These are phyloP conservation scores for Corythaixoides concolor DNA, from an alignment of 2,113 vertebrate genomes.

Conservation along the genomic window DNA sequence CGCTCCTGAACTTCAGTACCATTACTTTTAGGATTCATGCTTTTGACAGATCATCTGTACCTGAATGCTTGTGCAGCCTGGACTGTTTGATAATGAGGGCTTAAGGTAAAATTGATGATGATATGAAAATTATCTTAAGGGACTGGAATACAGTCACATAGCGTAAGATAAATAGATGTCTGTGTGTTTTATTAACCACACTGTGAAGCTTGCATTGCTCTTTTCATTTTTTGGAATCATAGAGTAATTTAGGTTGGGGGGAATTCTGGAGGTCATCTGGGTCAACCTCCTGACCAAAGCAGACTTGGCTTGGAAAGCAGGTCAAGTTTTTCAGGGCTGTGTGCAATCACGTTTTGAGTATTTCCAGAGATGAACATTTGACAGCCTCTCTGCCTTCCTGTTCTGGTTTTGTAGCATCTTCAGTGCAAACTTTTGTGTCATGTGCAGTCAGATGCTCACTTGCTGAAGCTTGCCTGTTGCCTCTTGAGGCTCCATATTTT, in stretches of 20 bases:
- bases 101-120: not conserved
- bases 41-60: not conserved
- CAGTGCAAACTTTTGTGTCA: not conserved
- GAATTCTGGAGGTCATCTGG: not conserved
- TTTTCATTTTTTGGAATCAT: not conserved
- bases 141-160: not conserved
- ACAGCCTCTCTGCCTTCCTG: not conserved
- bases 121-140: not conserved
- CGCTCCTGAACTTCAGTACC: not conserved
- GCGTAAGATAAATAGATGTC: not conserved
- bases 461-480: not conserved
- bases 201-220: not conserved
- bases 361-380: not conserved
- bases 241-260: not conserved
- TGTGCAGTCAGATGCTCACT: not conserved
- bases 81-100: not conserved
- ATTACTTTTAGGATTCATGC: not conserved
- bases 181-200: not conserved
- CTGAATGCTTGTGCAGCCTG: not conserved
- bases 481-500: not conserved
- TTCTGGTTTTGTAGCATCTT: not conserved
- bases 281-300: not conserved
- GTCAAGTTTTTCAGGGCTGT: not conserved
- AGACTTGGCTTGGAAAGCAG: not conserved
- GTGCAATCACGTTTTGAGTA: not conserved